Evolutionary conservation across 2,888 invertebrate genomes (phyloP).

Genomic region (Melipona beecheii): DNA sequence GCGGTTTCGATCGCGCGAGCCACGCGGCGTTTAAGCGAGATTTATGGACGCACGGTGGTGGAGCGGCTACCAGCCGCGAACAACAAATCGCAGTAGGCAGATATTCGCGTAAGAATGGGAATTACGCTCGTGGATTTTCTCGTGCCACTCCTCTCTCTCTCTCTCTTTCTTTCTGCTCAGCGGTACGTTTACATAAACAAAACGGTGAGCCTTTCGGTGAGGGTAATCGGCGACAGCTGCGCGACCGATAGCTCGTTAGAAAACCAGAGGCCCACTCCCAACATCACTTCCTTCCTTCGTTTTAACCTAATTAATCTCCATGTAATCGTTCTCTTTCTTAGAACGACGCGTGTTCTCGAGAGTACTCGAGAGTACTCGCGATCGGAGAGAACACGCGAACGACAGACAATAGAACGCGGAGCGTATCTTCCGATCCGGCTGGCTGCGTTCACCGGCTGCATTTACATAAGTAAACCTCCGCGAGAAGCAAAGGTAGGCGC

Average conservation of each 20-base stretch:
- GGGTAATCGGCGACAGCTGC: slow-evolving; percentile 44
- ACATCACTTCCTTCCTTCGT: too few relatives aligned
- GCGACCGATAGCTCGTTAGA: slow-evolving; percentile 7
- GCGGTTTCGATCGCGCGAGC: slow-evolving; percentile 12
- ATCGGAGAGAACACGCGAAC: too few relatives aligned
- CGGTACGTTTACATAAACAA: slow-evolving; percentile 45
- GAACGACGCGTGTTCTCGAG: too few relatives aligned
- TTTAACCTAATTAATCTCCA: background rate
- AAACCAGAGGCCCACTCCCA: background rate
- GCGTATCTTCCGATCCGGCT: background rate
- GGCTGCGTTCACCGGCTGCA: slow-evolving; percentile 19
- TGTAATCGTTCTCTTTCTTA: background rate
- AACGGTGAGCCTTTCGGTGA: slow-evolving; percentile 11
- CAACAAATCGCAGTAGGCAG: slow-evolving; percentile 49
- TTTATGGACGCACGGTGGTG: slow-evolving; percentile 69
- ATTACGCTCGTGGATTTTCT: slow-evolving; percentile 56
- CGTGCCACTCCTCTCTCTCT: slow-evolving; percentile 51
- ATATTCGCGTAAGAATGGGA: slow-evolving; percentile 56
- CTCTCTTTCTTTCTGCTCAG: background rate
- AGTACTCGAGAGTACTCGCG: too few relatives aligned
- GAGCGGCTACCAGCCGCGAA: slow-evolving; percentile 68
- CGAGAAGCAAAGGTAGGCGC: slow-evolving; percentile 21
- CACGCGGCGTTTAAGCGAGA: slow-evolving; percentile 62
- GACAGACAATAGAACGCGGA: background rate
- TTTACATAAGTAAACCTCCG: slow-evolving; percentile 72